phyloP scores from a whole-genome alignment of 1,140 invertebrate species.

The Anoplophora glabripennis region DNA sequence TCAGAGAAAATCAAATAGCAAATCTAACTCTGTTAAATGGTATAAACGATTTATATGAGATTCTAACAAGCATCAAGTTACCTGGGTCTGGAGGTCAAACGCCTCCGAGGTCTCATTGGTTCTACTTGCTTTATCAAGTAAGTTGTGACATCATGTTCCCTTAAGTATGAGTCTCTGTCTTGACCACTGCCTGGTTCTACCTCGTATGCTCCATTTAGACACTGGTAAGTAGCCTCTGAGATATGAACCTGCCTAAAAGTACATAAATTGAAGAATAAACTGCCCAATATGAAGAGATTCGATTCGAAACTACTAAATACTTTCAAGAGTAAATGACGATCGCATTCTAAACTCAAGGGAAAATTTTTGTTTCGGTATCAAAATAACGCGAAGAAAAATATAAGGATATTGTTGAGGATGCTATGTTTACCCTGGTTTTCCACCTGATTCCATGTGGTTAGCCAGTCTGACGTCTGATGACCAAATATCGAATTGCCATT shows the following conservation, averaged over 20 bases:
- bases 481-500: slow-evolving; percentile 99
- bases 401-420: background rate
- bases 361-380: no score
- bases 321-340: no score
- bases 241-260: slow-evolving; percentile 82
- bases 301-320: background rate
- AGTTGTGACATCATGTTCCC: slow-evolving; percentile 84
- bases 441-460: slow-evolving; percentile 96
- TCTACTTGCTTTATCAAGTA: slow-evolving; percentile 87
- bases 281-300: background rate
- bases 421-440: slow-evolving; percentile 77
- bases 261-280: slow-evolving; percentile 7
- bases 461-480: slow-evolving; percentile 96
- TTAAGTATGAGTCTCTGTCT: slow-evolving; percentile 79
- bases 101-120: slow-evolving; percentile 61
- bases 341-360: no score
- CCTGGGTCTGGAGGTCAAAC: slow-evolving; percentile 55
- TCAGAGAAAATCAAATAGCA: slow-evolving; percentile 13
- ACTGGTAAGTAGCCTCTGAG: slow-evolving; percentile 79
- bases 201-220: slow-evolving; percentile 84
- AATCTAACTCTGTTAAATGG: background rate
- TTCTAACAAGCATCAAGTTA: slow-evolving; percentile 18
- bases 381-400: no score
- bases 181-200: slow-evolving; percentile 89
- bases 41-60: background rate